Conservation (phyloP, 2,888 invertebrate genomes). For the Matsumyia berberina region DNA sequence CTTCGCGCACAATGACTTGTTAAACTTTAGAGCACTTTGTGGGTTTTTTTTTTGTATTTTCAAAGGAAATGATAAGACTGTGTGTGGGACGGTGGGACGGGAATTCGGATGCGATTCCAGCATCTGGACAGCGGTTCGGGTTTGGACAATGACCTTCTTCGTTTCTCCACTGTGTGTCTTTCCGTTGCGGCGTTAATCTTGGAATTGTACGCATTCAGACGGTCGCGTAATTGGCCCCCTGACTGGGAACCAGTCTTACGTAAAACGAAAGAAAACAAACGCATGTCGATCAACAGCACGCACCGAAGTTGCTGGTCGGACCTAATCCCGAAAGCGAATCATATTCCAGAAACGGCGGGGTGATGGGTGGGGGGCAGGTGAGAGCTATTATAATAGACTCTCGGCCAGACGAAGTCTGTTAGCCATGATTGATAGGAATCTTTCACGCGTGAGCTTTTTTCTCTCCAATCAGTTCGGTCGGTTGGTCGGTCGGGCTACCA, state of each 20-base stretch:
- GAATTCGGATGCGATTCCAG: slow-evolving; percentile 49
- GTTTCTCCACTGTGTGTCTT: slow-evolving; percentile 34
- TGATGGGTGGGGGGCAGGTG: not conserved
- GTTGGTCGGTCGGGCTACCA: slow-evolving; percentile 32
- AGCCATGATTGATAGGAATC: slow-evolving; percentile 75
- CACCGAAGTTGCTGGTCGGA: slow-evolving; percentile 36
- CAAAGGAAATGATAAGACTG: slow-evolving; percentile 43
- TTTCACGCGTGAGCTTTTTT: slow-evolving; percentile 73
- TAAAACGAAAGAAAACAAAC: slow-evolving; percentile 64
- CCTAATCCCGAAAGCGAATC: slow-evolving; percentile 71
- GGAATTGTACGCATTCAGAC: slow-evolving; percentile 42
- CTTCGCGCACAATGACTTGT: slow-evolving; percentile 7
- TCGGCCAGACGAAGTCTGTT: slow-evolving; percentile 68
- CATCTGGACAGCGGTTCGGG: slow-evolving; percentile 24
- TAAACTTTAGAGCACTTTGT: slow-evolving; percentile 22
- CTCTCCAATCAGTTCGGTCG: slow-evolving; percentile 16
- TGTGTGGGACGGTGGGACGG: not conserved
- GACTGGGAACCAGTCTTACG: slow-evolving; percentile 72
- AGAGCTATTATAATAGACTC: slow-evolving; percentile 61
- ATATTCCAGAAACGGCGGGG: slow-evolving; percentile 46
- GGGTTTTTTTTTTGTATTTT: not conserved
- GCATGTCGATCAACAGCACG: slow-evolving; percentile 66
- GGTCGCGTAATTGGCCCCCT: slow-evolving; percentile 67
- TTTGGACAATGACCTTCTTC: slow-evolving; percentile 71
- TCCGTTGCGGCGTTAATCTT: slow-evolving; percentile 49